phyloP scores from a whole-genome alignment of 2,797 vertebrate genomes.

The Rousettus madagascariensis region DNA sequence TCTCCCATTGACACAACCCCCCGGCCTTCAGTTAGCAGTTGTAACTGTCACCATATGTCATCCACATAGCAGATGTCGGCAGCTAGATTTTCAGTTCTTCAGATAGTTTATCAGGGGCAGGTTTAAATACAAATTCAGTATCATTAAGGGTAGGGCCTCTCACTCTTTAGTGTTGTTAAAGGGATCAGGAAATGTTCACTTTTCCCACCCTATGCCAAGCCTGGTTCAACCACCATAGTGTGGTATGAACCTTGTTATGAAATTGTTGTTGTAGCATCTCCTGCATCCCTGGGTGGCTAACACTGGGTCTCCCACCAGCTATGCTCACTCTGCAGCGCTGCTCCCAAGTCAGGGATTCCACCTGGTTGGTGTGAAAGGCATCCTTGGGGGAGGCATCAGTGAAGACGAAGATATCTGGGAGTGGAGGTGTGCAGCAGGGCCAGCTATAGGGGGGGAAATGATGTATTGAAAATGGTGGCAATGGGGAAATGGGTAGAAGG shows the following conservation, averaged over 20 bases:
- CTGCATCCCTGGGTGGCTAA: neutral
- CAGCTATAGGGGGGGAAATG: constrained; percentile 80
- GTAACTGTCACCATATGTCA: neutral
- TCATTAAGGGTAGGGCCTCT: neutral
- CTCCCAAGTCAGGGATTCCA: constrained; percentile 88
- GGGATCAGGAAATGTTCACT: neutral
- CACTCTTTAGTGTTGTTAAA: neutral
- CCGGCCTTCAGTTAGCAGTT: neutral
- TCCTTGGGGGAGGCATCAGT: constrained; percentile 94
- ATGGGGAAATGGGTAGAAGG: neutral
- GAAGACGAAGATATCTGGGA: constrained; percentile 93
- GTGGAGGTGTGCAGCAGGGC: constrained; percentile 90
- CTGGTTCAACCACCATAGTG: neutral
- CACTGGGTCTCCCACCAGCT: neutral
- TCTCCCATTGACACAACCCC: neutral
- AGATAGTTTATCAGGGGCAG: neutral
- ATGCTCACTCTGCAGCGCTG: constrained; percentile 88
- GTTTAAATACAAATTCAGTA: neutral
- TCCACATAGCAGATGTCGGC: neutral
- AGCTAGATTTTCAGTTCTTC: neutral
- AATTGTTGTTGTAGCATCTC: neutral
- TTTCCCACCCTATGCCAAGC: neutral
- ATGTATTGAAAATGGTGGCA: neutral
- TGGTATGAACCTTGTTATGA: neutral
- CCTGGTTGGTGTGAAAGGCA: constrained; percentile 84